Percentiles rank a stretch among this genome's conserved stretches.
Evolutionary conservation across 2,113 vertebrate genomes (phyloP).

Genomic region (Sander vitreus): DNA sequence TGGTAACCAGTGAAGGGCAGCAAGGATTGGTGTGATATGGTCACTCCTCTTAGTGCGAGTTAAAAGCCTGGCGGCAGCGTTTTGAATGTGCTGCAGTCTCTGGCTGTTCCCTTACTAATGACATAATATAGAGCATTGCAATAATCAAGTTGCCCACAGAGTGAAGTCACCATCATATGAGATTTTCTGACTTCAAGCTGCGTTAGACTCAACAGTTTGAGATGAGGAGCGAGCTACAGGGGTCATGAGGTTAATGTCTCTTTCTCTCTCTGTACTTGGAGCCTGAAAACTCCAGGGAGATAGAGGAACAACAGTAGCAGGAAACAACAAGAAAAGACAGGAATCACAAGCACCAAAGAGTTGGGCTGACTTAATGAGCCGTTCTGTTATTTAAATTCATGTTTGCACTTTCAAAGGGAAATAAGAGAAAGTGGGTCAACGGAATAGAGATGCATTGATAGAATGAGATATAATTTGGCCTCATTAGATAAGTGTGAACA

Average conservation of each 20-base stretch:
- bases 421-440: constrained; percentile 74
- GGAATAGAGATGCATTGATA: constrained; percentile 45
- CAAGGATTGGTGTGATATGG: no score
- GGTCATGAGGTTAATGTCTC: constrained; percentile 39
- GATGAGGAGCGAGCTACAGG: not conserved
- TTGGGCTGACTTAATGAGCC: constrained; percentile 60
- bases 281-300: constrained; percentile 26
- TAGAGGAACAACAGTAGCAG: constrained; percentile 22
- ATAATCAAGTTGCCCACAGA: not conserved
- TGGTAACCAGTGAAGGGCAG: no score
- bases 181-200: constrained; percentile 39
- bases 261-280: constrained; percentile 7
- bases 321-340: constrained; percentile 41
- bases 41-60: no score
- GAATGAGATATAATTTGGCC: constrained; percentile 46
- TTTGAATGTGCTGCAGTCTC: no score
- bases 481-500: constrained; percentile 67
- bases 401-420: constrained; percentile 68
- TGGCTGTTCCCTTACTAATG: no score
- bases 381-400: constrained; percentile 63
- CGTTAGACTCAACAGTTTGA: not conserved
- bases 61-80: no score
- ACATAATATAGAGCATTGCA: no score
- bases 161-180: constrained; percentile 21
- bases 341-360: constrained; percentile 18